Conservation (phyloP, 2,797 vertebrate genomes). For the Acanthurus tractus region DNA sequence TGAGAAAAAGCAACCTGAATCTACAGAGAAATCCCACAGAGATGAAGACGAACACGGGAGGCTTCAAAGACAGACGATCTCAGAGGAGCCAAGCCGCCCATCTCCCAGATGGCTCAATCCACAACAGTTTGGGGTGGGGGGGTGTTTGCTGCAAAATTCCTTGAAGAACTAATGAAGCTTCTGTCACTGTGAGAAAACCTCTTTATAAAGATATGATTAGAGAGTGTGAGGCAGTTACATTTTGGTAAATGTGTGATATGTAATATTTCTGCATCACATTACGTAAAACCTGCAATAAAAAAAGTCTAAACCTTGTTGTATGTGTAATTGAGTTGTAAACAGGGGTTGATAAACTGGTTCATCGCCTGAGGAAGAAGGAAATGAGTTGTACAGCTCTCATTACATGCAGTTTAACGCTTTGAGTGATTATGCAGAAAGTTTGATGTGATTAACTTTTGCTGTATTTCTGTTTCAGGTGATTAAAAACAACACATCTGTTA, state of each 20-base stretch:
- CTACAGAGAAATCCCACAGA: constrained; percentile 60
- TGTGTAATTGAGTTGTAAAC: no score
- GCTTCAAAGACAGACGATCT: constrained; percentile 65
- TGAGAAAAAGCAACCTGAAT: constrained; percentile 52
- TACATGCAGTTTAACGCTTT: no score
- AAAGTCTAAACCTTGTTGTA: no score
- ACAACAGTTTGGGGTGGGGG: constrained; percentile 40
- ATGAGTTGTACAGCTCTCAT: no score
- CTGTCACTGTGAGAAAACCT: constrained; percentile 45
- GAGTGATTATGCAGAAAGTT: no score
- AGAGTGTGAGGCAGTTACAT: background rate
- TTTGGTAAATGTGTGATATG: background rate
- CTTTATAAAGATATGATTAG: constrained; percentile 13
- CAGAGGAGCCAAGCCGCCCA: constrained; percentile 72
- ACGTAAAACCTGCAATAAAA: no score
- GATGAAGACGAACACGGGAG: constrained; percentile 57
- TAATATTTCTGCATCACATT: no score
- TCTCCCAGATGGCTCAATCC: constrained; percentile 76
- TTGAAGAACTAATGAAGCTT: constrained; percentile 56
- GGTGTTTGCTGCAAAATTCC: constrained; percentile 44
- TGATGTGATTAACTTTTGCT: no score
- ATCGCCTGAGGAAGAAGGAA: no score
- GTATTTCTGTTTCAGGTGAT: no score
- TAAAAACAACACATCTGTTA: no score
- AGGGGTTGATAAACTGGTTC: no score